Evolutionary conservation across 2,797 vertebrate genomes (phyloP).

Genomic region (Hippopotamyrus pictus): DNA sequence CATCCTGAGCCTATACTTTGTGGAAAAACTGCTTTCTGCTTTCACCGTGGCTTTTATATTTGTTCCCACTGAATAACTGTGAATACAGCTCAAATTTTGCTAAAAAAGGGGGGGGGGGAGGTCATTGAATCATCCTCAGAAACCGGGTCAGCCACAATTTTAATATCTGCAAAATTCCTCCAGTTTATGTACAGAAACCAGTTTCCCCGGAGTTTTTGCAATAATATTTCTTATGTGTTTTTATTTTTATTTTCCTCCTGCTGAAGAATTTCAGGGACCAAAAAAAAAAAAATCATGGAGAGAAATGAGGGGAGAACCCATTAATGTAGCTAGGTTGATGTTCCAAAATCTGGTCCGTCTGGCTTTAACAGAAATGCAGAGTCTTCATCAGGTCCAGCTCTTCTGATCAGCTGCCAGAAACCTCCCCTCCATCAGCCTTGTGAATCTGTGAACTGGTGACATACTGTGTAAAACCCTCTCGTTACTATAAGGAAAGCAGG

Average conservation of each 20-base stretch:
- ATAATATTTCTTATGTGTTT: neutral
- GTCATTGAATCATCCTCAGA: neutral
- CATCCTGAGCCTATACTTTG: neutral
- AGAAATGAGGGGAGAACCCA: neutral
- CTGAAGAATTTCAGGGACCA: neutral
- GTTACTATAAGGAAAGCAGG: neutral
- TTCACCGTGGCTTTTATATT: neutral
- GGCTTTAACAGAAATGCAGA: neutral
- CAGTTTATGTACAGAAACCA: neutral
- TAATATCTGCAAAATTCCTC: neutral
- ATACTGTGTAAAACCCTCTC: neutral
- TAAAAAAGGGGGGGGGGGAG: neutral
- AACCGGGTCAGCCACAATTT: neutral
- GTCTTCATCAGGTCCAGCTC: neutral
- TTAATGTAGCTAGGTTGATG: neutral
- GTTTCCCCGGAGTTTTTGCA: neutral
- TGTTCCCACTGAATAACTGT: neutral
- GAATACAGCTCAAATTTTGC: neutral
- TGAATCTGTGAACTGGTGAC: neutral
- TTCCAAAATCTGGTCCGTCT: neutral
- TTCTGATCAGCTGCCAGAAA: neutral
- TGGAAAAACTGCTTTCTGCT: neutral
- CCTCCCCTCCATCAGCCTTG: neutral
- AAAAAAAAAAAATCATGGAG: neutral
- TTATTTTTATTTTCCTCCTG: neutral